Percentiles rank a stretch among this genome's conserved stretches.
Conservation (phyloP, 53 echinoderm and acorn worm species). For the Crossaster papposus region DNA sequence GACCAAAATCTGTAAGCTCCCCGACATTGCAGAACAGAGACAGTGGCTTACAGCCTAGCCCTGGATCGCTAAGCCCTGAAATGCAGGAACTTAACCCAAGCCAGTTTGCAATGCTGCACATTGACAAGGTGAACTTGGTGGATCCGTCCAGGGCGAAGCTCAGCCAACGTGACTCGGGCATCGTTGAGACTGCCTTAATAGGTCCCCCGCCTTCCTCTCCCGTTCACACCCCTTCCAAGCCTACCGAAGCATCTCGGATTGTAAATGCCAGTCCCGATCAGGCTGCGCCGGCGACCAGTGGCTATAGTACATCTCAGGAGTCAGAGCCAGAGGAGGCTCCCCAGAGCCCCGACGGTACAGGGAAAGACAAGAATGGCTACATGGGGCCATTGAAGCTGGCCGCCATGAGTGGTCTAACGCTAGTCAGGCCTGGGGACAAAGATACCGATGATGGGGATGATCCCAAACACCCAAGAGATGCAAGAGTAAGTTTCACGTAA, state of each 20-base stretch:
- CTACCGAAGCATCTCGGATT: slow-evolving; percentile 30
- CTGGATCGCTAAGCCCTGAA: slow-evolving; percentile 71
- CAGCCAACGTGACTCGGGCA: slow-evolving; percentile 44
- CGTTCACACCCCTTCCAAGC: slow-evolving; percentile 17
- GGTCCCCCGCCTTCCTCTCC: slow-evolving; percentile 53
- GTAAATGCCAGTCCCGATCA: slow-evolving; percentile 62
- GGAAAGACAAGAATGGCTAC: slow-evolving; percentile 65
- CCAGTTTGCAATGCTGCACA: slow-evolving; percentile 76
- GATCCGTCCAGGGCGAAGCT: slow-evolving; percentile 30
- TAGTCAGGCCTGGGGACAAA: slow-evolving; percentile 79
- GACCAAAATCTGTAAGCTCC: slow-evolving; percentile 40
- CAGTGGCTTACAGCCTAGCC: slow-evolving; percentile 62
- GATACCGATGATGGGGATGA: slow-evolving; percentile 68
- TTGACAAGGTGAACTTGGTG: slow-evolving; percentile 72
- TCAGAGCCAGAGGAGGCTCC: slow-evolving; percentile 58
- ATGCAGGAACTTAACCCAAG: slow-evolving; percentile 78
- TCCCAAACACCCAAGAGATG: slow-evolving; percentile 90
- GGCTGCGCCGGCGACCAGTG: slow-evolving; percentile 67
- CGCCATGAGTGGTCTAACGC: slow-evolving; percentile 95
- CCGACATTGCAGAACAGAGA: slow-evolving; percentile 56
- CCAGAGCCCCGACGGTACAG: slow-evolving; percentile 32
- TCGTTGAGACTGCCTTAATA: slow-evolving; percentile 31
- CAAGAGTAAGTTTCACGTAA: slow-evolving; percentile 74
- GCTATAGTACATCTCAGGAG: slow-evolving; percentile 77
- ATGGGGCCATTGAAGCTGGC: slow-evolving; percentile 97